A percentile compares a stretch with the other conserved stretches of the same genome.
These are phyloP conservation scores for Cylindroiulus punctatus DNA, from an alignment of 2,888 invertebrate genomes.

Conservation along the genomic window DNA sequence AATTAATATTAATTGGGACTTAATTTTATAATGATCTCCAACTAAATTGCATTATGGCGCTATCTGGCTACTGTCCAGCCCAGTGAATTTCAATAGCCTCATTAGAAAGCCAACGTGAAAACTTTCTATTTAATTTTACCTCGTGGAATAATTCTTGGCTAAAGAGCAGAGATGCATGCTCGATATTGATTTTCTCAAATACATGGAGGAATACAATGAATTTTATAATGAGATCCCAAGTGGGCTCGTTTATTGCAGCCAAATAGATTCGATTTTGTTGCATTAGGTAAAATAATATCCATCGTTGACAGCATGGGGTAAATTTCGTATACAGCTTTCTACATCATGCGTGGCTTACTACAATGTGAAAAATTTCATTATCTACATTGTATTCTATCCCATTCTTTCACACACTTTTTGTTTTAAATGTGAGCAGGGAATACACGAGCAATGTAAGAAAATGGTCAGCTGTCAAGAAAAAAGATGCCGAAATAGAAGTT, in stretches of 20 bases:
- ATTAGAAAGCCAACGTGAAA: neutral
- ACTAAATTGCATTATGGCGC: neutral
- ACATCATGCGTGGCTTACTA: neutral
- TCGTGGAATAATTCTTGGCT: neutral
- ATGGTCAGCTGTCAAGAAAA: neutral
- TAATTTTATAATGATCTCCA: neutral
- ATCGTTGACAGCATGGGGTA: neutral
- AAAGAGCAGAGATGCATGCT: neutral
- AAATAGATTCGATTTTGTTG: conserved; percentile 4
- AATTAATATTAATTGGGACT: conserved; percentile 18
- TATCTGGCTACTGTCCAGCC: conserved; percentile 30
- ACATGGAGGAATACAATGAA: neutral
- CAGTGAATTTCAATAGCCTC: neutral
- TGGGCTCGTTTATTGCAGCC: conserved; percentile 10
- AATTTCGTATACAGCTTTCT: neutral
- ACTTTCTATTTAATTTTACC: conserved; percentile 17
- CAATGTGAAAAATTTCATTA: conserved; percentile 35
- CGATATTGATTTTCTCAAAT: conserved; percentile 11
- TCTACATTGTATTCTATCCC: neutral
- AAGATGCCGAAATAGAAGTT: neutral
- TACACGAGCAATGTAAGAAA: neutral
- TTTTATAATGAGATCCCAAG: neutral
- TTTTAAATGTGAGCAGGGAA: neutral
- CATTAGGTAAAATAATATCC: conserved; percentile 30
- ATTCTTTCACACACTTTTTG: neutral